phyloP scores from a whole-genome alignment of 92 coral and sea anemone species.

The Palythoa grandiflora region DNA sequence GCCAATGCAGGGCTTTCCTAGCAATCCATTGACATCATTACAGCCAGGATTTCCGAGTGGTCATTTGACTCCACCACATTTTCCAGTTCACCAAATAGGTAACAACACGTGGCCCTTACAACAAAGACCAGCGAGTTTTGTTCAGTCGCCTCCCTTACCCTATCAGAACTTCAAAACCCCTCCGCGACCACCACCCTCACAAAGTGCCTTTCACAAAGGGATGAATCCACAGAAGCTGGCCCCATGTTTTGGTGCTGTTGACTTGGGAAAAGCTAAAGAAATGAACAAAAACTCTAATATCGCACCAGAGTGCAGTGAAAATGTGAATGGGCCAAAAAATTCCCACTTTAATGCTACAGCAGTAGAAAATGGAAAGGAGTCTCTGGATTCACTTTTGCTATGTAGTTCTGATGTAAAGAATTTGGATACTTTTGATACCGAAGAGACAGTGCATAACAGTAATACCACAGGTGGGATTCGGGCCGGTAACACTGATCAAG shows the following conservation, averaged over 20 bases:
- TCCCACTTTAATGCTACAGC: background rate
- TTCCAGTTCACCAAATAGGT: background rate
- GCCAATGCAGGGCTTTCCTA: background rate
- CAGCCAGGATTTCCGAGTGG: background rate
- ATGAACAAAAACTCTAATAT: background rate
- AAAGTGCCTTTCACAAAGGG: background rate
- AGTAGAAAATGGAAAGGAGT: background rate
- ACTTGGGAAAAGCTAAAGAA: background rate
- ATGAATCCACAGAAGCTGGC: background rate
- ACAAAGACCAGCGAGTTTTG: background rate
- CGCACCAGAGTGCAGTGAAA: background rate
- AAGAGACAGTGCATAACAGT: background rate
- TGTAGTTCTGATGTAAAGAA: background rate
- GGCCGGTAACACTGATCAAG: background rate
- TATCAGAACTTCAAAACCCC: background rate
- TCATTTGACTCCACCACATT: background rate
- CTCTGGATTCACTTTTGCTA: conserved; percentile 23
- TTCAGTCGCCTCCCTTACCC: background rate
- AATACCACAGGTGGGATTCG: background rate
- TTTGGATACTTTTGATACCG: background rate
- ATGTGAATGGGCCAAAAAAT: background rate
- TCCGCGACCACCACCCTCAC: background rate
- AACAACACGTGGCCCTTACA: background rate
- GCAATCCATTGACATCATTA: background rate
- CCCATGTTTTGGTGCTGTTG: conserved; percentile 7